Conservation (phyloP, 2,113 vertebrate species). For the Poecilia latipinna region DNA sequence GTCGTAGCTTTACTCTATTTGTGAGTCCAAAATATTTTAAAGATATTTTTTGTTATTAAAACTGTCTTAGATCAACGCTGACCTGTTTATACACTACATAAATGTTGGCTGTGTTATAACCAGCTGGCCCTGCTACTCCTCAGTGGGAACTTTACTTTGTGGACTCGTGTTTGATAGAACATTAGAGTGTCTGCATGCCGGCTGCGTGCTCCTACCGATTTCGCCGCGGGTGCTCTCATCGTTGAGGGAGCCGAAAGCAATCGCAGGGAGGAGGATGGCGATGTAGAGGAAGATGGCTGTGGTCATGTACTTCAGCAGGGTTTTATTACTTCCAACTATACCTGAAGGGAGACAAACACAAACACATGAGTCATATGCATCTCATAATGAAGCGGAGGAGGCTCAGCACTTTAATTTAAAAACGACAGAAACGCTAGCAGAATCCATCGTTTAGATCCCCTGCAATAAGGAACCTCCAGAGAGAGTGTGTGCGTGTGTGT, state of each 20-base stretch:
- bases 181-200: not conserved
- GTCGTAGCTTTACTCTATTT: too few relatives aligned
- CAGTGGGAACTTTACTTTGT: not conserved
- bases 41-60: too few relatives aligned
- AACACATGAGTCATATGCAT: constrained; percentile 56
- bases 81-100: too few relatives aligned
- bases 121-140: too few relatives aligned
- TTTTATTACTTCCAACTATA: constrained; percentile 92
- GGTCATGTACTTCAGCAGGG: constrained; percentile 95
- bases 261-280: constrained; percentile 95
- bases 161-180: not conserved
- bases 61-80: too few relatives aligned
- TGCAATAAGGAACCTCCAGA: not conserved
- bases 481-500: not conserved
- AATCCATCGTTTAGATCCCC: constrained; percentile 39
- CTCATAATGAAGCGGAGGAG: constrained; percentile 54
- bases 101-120: too few relatives aligned
- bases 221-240: constrained; percentile 94
- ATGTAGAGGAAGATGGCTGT: constrained; percentile 98
- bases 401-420: constrained; percentile 50
- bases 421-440: constrained; percentile 43
- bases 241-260: constrained; percentile 96
- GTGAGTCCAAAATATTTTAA: too few relatives aligned
- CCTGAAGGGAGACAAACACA: constrained; percentile 80
- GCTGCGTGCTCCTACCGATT: constrained; percentile 83